Percentiles rank a stretch among this genome's conserved stretches.
Conservation (phyloP, 23 tunicate genomes). For the Styela plicata region DNA sequence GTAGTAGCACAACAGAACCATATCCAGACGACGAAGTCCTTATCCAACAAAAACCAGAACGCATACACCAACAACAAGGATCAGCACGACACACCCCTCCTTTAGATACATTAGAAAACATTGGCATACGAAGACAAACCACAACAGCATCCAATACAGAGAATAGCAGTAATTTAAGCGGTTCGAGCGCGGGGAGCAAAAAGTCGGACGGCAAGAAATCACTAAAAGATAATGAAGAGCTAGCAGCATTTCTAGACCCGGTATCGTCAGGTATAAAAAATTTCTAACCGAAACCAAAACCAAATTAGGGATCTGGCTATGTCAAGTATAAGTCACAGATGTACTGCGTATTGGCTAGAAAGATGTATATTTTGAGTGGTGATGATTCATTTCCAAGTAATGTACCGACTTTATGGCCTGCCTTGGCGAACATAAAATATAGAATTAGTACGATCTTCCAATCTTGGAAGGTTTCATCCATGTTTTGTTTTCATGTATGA, state of each 20-base stretch:
- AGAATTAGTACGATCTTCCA: background rate
- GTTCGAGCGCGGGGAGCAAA: background rate
- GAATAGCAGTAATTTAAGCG: background rate
- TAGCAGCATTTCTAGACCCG: constrained; percentile 19
- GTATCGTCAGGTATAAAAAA: constrained; percentile 19
- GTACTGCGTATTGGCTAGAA: too few relatives aligned
- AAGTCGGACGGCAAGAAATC: constrained; percentile 10
- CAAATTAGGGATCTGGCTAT: too few relatives aligned
- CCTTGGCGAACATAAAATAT: too few relatives aligned
- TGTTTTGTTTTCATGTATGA: too few relatives aligned
- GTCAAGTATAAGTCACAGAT: too few relatives aligned
- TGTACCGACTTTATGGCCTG: too few relatives aligned
- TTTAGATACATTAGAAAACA: background rate
- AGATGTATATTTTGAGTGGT: too few relatives aligned
- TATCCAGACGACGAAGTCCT: background rate
- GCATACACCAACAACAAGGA: background rate
- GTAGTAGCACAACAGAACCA: background rate
- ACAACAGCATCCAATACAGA: background rate
- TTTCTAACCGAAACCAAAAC: too few relatives aligned
- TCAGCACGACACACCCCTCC: background rate
- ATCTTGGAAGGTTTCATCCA: background rate
- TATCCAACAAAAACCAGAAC: too few relatives aligned
- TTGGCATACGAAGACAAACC: background rate
- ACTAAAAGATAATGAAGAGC: constrained; percentile 12
- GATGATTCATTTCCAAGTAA: too few relatives aligned